Evolutionary conservation across 2,888 invertebrate species (phyloP), one percentile per base, ranked within the genome.

Genomic region (Ophion ellenae): DNA sequence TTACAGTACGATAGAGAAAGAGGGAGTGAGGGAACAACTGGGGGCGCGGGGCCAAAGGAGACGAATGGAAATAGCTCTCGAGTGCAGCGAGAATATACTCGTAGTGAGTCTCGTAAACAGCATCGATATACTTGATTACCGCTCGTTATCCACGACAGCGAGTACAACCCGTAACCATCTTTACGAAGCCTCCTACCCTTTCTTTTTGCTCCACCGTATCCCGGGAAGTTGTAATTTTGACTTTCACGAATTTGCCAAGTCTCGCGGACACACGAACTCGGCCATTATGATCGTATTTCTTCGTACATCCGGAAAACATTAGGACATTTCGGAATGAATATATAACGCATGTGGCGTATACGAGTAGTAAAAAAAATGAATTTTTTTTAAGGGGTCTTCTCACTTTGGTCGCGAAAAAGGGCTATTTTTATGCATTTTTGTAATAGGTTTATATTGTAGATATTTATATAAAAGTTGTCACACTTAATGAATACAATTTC

Each of bases 91-190:
- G 85, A 86, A 83, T 83, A 85, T 85, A 80, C 73, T 76, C 73
- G 85, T 73, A 80, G 76, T 69, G 81, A 83, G 63, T 80, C 83
- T 83, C 85, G 85, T 86, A 86, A 86, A 86, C 83, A 86, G 83
- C 83, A 86, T 86, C 85, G 85, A 86, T 83, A 86, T 86, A 86
- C 85, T 86, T 86, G 83, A 86, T 86, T 86, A 83, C 85, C 85
- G 75, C 85, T 86, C 85, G 85, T 86, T 86, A 86, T 83, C 76
- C 81, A 57, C 47, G 83, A 86, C 85, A 83, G 83, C 71, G 53
- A 71, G 75, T 75, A 66, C 75, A 71, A 71, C 74, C 59, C 71
- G 64, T 45, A 81, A 71, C 76, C 67, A 69, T 75, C 81, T 75
- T 74, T 74, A 66, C 81, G 64, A 40, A 36, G 20, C 69, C 59